Percentiles rank a stretch among this genome's conserved stretches.
These are phyloP conservation scores for Potorous gilbertii DNA, from an alignment of 2,797 vertebrate genomes.

Conservation along the genomic window DNA sequence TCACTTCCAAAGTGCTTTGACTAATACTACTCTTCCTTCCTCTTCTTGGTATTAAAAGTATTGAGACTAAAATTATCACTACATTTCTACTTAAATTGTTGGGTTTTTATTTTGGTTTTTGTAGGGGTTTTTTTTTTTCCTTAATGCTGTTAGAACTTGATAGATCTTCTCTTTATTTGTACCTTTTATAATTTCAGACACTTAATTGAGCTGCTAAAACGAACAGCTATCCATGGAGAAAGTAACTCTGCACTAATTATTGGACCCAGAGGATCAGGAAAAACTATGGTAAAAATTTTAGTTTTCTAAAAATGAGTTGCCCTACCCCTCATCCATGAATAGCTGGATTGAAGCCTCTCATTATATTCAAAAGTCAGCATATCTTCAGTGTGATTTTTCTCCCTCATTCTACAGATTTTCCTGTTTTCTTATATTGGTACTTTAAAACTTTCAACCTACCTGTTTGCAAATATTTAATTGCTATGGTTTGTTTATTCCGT, in stretches of 20 bases:
- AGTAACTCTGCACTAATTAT: conserved; percentile 96
- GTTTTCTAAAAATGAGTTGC: neutral
- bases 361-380: conserved; percentile 2
- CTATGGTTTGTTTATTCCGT: neutral
- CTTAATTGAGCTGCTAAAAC: conserved; percentile 93
- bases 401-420: neutral
- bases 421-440: neutral
- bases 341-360: conserved; percentile 14
- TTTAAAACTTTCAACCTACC: neutral
- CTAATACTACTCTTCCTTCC: neutral
- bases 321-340: neutral
- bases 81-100: neutral
- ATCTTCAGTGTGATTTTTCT: neutral
- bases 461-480: neutral
- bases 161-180: conserved; percentile 45
- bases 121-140: neutral
- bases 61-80: neutral
- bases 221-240: conserved; percentile 93
- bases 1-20: neutral
- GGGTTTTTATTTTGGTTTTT: neutral
- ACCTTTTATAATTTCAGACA: conserved; percentile 85
- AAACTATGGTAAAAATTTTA: conserved; percentile 89
- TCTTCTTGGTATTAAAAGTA: neutral
- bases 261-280: conserved; percentile 94
- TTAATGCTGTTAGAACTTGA: conserved; percentile 40